A percentile compares a stretch with the other conserved stretches of the same genome.
phyloP scores from a whole-genome alignment of 2,888 invertebrate genomes.

The Amblyteles armatorius region DNA sequence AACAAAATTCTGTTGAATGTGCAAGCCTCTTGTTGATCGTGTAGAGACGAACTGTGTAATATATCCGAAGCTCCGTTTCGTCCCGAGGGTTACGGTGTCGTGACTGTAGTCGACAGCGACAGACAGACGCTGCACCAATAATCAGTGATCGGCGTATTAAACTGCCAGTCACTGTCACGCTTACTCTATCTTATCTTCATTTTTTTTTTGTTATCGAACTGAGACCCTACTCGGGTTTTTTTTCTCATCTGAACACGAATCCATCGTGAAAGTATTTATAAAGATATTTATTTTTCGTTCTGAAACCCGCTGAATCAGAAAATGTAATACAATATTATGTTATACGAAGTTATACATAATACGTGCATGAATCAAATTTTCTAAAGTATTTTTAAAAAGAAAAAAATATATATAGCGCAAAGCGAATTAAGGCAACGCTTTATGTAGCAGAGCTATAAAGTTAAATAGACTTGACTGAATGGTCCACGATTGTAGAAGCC shows the following conservation, averaged over 20 bases:
- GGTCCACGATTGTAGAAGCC: background rate
- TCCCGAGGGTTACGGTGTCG: background rate
- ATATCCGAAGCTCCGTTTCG: too few relatives aligned
- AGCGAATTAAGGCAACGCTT: background rate
- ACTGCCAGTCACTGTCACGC: background rate
- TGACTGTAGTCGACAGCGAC: background rate
- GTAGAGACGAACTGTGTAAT: too few relatives aligned
- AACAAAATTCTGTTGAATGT: too few relatives aligned
- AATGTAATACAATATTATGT: too few relatives aligned
- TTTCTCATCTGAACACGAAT: background rate
- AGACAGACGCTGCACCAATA: background rate
- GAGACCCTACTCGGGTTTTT: background rate
- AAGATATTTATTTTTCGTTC: background rate
- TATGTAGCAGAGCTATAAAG: background rate
- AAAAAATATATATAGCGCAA: background rate
- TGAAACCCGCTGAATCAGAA: too few relatives aligned
- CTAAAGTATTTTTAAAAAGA: background rate
- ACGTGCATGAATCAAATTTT: background rate
- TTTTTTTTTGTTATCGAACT: slow-evolving; percentile 1
- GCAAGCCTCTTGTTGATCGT: too few relatives aligned
- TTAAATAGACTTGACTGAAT: background rate
- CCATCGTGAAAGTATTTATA: background rate
- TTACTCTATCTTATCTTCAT: background rate
- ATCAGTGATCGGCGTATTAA: background rate
- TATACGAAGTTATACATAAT: too few relatives aligned